Conservation (phyloP, 2,113 vertebrate species). For the Illadopsis cleaveri region DNA sequence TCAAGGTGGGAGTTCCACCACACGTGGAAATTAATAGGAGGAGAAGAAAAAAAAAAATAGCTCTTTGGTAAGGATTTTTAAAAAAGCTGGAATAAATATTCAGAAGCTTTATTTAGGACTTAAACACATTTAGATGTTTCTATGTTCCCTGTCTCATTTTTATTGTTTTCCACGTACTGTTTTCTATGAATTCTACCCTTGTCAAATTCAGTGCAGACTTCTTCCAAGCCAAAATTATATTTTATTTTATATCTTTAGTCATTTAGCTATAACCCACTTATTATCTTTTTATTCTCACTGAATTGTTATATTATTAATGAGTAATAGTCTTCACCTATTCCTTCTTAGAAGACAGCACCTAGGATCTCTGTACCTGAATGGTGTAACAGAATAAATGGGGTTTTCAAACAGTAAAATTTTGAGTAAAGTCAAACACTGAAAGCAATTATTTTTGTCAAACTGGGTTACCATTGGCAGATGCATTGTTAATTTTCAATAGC, state of each 20-base stretch:
- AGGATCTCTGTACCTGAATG: neutral
- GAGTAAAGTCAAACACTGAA: neutral
- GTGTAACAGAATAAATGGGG: neutral
- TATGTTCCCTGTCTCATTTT: neutral
- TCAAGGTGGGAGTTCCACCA: neutral
- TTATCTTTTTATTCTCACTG: slow-evolving; percentile 13
- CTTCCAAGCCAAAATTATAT: neutral
- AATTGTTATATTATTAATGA: slow-evolving; percentile 8
- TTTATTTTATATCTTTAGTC: neutral
- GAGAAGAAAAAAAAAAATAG: neutral
- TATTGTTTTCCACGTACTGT: neutral
- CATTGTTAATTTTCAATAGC: neutral
- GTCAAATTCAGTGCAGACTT: neutral
- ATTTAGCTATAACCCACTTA: neutral
- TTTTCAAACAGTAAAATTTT: slow-evolving; percentile 4
- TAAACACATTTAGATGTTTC: neutral
- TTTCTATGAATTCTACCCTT: neutral
- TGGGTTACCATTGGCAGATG: neutral
- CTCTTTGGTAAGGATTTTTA: neutral
- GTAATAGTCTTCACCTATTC: neutral
- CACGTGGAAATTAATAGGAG: neutral
- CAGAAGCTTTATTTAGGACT: neutral
- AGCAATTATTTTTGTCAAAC: slow-evolving; percentile 28
- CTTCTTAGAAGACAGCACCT: neutral
- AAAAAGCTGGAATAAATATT: neutral